phyloP scores from a whole-genome alignment of 1,140 invertebrate species.

The Halesus radiatus region DNA sequence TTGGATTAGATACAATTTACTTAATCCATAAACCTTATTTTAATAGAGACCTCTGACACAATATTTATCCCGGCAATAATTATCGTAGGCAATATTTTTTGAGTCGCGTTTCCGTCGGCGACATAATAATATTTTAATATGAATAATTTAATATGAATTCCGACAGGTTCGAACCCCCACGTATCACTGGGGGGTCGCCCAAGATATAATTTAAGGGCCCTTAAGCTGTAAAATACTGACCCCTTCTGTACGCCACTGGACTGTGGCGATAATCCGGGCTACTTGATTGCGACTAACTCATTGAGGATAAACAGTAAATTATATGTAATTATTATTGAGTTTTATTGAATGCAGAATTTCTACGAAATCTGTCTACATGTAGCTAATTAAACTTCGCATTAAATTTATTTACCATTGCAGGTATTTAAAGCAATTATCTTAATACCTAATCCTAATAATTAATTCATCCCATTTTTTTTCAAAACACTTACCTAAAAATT shows the following conservation, averaged over 20 bases:
- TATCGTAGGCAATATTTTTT: not conserved
- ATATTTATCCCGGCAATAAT: not conserved
- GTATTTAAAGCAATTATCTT: too few species aligned
- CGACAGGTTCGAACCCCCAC: slow-evolving; percentile 45
- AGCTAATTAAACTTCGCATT: not conserved
- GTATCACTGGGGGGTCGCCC: slow-evolving; percentile 19
- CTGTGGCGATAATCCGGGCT: too few species aligned
- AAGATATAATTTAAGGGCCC: slow-evolving; percentile 46
- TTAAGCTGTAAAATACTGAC: slow-evolving; percentile 53
- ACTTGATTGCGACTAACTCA: not conserved
- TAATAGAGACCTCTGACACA: not conserved
- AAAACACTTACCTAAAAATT: too few species aligned
- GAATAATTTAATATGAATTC: slow-evolving; percentile 57
- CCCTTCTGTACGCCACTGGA: slow-evolving; percentile 24
- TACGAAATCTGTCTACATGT: too few species aligned
- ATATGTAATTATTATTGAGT: too few species aligned
- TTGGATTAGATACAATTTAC: too few species aligned
- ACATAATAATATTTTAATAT: slow-evolving; percentile 56
- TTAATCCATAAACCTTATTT: too few species aligned
- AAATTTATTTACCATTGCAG: too few species aligned
- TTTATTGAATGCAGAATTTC: too few species aligned
- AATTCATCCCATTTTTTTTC: not conserved
- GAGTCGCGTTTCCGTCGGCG: slow-evolving; percentile 6
- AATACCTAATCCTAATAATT: not conserved
- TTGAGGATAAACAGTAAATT: not conserved